Evolutionary conservation across 2,888 invertebrate genomes (phyloP).

Genomic region (Sicus ferrugineus): DNA sequence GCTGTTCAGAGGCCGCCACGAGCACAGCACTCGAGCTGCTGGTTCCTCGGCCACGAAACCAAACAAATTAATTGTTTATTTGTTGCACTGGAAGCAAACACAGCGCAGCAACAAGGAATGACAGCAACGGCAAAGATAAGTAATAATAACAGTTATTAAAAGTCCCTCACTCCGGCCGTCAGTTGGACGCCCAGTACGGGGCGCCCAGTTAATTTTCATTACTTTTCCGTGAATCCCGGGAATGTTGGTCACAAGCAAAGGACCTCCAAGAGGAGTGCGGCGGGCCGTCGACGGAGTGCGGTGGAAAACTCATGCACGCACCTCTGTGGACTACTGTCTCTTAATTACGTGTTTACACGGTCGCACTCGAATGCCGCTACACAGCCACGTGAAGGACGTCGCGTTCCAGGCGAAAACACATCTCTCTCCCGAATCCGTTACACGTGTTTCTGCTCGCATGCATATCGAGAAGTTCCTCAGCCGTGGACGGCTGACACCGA

Average conservation of each 20-base stretch:
- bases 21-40: neutral
- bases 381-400: too few relatives aligned
- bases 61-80: slow-evolving; percentile 27
- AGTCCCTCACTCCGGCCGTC: neutral
- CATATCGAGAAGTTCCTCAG: too few relatives aligned
- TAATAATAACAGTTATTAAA: slow-evolving; percentile 23
- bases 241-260: too few relatives aligned
- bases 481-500: too few relatives aligned
- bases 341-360: slow-evolving; percentile 25
- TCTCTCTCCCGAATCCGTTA: too few relatives aligned
- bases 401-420: too few relatives aligned
- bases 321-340: neutral
- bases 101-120: slow-evolving; percentile 6
- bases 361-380: slow-evolving; percentile 10
- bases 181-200: too few relatives aligned
- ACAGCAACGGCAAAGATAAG: neutral
- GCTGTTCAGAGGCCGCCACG: neutral
- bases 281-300: neutral
- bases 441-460: too few relatives aligned
- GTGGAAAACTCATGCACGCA: neutral
- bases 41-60: neutral
- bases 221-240: too few relatives aligned
- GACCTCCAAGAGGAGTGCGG: too few relatives aligned
- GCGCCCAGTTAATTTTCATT: too few relatives aligned
- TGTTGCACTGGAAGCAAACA: slow-evolving; percentile 4